phyloP scores from a whole-genome alignment of 2,113 vertebrate genomes.

The Brachypodius melanocephalos region DNA sequence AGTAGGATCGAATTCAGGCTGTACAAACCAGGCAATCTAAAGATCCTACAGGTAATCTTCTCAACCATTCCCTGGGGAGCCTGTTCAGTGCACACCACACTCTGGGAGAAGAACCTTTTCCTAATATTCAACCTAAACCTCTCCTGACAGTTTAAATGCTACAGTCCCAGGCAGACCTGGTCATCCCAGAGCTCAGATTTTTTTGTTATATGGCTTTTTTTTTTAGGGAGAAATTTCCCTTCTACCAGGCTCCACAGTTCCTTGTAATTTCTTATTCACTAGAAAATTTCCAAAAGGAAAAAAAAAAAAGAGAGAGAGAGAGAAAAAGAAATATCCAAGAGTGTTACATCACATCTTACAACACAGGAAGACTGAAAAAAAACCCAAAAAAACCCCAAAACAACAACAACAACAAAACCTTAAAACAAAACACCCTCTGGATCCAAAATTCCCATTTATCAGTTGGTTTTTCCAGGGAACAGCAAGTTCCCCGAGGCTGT shows the following conservation, averaged over 20 bases:
- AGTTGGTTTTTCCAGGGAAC: neutral
- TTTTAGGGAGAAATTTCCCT: neutral
- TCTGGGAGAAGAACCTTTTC: neutral
- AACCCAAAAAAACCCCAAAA: neutral
- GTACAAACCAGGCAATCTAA: neutral
- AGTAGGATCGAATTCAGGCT: accelerated
- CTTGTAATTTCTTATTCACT: neutral
- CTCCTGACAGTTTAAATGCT: neutral
- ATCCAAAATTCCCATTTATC: neutral
- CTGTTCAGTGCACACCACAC: neutral
- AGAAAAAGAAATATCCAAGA: neutral
- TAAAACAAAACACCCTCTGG: neutral
- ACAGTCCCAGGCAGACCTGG: neutral
- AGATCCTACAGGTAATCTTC: neutral
- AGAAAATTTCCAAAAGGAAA: neutral
- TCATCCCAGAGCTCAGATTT: accelerated
- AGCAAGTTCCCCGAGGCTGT: neutral
- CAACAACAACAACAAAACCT: neutral
- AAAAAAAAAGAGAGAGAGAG: too few relatives aligned
- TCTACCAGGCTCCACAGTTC: neutral
- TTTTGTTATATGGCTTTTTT: neutral
- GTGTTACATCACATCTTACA: neutral
- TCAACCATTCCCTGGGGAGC: neutral
- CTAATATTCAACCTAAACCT: neutral
- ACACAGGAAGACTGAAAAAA: neutral